Conservation (phyloP, 1,140 invertebrate species). For the Drosophila nikananu region DNA sequence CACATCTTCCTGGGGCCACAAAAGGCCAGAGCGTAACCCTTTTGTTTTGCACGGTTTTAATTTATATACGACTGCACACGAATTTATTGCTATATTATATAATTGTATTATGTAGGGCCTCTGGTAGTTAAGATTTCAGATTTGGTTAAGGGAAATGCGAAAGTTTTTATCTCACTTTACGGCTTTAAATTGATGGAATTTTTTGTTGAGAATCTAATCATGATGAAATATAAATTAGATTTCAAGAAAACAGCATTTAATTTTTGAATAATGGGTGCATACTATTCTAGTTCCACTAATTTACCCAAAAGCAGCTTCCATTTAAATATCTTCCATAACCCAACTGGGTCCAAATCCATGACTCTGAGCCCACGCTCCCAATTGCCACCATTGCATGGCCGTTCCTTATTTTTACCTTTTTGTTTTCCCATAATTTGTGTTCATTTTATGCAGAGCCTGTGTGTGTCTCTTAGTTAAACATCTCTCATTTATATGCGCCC, state of each 20-base stretch:
- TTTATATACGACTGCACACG: slow-evolving; percentile 61
- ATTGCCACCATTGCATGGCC: slow-evolving; percentile 53
- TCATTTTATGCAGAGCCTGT: slow-evolving; percentile 63
- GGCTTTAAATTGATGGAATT: background rate
- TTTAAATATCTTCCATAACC: slow-evolving; percentile 3
- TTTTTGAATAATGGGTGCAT: background rate
- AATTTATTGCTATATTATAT: slow-evolving; percentile 81
- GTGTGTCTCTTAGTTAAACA: slow-evolving; percentile 82
- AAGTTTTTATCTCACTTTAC: slow-evolving; percentile 9
- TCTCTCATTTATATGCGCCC: slow-evolving; percentile 80
- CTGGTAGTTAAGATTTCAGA: slow-evolving; percentile 42
- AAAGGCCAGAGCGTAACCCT: slow-evolving; percentile 53
- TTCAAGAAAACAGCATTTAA: background rate
- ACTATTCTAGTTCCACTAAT: slow-evolving; percentile 1
- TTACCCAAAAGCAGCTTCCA: slow-evolving; percentile 1
- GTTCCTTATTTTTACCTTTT: background rate
- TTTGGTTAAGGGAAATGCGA: slow-evolving; percentile 16
- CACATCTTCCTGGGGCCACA: slow-evolving; percentile 30
- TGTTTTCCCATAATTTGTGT: slow-evolving; percentile 42
- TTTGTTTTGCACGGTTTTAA: slow-evolving; percentile 71
- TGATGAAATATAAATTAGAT: background rate
- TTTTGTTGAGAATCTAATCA: background rate
- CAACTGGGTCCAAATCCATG: slow-evolving; percentile 23
- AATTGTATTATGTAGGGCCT: slow-evolving; percentile 57
- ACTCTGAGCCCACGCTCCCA: slow-evolving; percentile 39